Evolutionary conservation across 2,888 invertebrate genomes (phyloP), one percentile per base, ranked within the genome.

Genomic region (Cordilura impudica): DNA sequence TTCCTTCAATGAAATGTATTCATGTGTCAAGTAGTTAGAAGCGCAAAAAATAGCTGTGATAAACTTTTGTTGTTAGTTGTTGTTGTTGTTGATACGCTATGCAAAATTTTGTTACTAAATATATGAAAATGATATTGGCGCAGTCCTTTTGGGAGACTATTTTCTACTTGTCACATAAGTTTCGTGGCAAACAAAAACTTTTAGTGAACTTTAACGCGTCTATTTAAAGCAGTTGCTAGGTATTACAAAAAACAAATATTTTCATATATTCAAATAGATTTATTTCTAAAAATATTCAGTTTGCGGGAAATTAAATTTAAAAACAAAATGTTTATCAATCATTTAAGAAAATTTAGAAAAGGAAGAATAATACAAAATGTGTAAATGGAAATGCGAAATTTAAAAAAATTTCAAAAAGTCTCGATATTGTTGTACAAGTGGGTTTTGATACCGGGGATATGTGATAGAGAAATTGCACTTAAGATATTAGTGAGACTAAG

Each of bases 111-210:
- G 54, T 58, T 51, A 51, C 49, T 56, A 67, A 49, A 39, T 60
- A 16, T 69, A 49, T 67, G 74, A 75, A 75, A 79, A 75, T 75
- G 66, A 74, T 74, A 74, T 67, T 75, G 56, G 49, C 61, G 47
- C 56, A 60, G 72, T 73, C 78, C 73, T 73, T 56, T 58, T 56
- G 73, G 78, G 73, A 73, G 69, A 65, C 67, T 66, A 75, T 79
- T 72, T 67, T 61, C 71, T 75, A 56, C 45, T 53, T 77, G 77
- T 72, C 72, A 79, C 67, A 61, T 54, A 75, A 79, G 67, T 63
- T 79, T 67, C 72, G 67, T 74, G 73, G 65, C n/a, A 39, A 45
- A 49, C 21, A 10, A n/a, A 16, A 75, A 75, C 63, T 54, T 78
- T 45, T 75, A 67, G 66, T 66, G 19, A 67, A 75, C 49, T 75